Conservation (phyloP, 2,888 invertebrate species). For the Fragum fragum region DNA sequence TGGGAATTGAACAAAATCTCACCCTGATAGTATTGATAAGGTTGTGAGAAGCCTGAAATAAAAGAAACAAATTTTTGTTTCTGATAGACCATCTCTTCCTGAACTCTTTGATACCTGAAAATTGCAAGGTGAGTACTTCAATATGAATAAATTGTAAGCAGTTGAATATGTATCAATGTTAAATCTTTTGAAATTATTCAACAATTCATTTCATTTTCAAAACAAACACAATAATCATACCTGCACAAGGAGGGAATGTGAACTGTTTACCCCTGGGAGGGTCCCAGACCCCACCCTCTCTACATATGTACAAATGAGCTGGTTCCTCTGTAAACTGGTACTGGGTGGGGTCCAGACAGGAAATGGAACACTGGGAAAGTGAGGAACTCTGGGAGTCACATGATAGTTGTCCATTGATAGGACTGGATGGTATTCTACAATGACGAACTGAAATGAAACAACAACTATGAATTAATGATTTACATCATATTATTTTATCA, state of each 20-base stretch:
- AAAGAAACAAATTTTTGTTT: too few species aligned
- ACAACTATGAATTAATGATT: neutral
- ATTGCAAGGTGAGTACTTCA: too few species aligned
- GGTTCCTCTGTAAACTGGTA: slow-evolving; percentile 94
- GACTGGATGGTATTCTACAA: slow-evolving; percentile 75
- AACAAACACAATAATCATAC: neutral
- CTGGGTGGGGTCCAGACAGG: slow-evolving; percentile 82
- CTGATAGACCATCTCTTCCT: too few species aligned
- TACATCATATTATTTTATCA: neutral
- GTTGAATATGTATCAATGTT: too few species aligned
- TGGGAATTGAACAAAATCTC: slow-evolving; percentile 67
- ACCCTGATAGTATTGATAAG: slow-evolving; percentile 65
- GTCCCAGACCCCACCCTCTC: slow-evolving; percentile 98
- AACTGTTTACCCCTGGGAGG: slow-evolving; percentile 78
- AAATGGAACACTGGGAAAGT: slow-evolving; percentile 76
- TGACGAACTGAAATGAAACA: slow-evolving; percentile 70
- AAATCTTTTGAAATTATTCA: too few species aligned
- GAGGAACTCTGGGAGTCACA: slow-evolving; percentile 69
- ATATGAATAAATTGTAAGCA: too few species aligned
- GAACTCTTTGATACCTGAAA: too few species aligned
- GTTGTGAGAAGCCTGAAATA: slow-evolving; percentile 58
- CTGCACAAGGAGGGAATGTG: slow-evolving; percentile 77
- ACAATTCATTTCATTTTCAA: too few species aligned
- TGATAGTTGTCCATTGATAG: slow-evolving; percentile 68
- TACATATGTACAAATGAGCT: slow-evolving; percentile 99